A percentile compares a stretch with the other conserved stretches of the same genome.
Conservation (phyloP, 2,888 invertebrate species). For the Cephus pygmeus region DNA sequence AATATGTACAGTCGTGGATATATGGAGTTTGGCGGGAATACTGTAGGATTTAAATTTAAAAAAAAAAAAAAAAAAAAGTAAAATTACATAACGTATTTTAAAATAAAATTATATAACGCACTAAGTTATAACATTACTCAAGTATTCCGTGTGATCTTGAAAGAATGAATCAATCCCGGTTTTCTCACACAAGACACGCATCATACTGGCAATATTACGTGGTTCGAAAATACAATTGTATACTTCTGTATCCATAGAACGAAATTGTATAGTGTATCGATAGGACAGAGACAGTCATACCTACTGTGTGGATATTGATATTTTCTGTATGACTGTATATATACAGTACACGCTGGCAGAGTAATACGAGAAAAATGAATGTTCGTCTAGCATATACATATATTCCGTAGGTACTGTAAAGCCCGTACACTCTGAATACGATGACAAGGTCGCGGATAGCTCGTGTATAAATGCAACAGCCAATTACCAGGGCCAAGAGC, state of each 20-base stretch:
- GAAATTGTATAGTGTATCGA: not conserved
- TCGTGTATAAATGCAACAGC: not conserved
- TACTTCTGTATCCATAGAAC: not conserved
- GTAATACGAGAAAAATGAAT: not conserved
- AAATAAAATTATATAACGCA: not conserved
- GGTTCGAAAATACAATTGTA: not conserved
- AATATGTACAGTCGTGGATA: not conserved
- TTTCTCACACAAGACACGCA: not conserved
- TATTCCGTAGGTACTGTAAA: not conserved
- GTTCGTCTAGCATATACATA: not conserved
- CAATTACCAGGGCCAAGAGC: not conserved
- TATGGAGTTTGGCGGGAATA: not conserved
- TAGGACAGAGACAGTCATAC: not conserved
- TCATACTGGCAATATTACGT: not conserved
- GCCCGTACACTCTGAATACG: not conserved
- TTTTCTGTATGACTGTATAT: not conserved
- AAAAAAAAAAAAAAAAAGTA: not conserved
- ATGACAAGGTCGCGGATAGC: not conserved
- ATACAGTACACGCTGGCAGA: not conserved
- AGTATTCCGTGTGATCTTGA: not conserved
- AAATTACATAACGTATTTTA: not conserved
- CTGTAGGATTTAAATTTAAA: not conserved
- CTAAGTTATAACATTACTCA: not conserved
- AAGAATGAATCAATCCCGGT: not conserved
- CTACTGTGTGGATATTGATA: not conserved